Evolutionary conservation across 2,113 vertebrate species (phyloP).

Genomic region (Pelodiscus sinensis): DNA sequence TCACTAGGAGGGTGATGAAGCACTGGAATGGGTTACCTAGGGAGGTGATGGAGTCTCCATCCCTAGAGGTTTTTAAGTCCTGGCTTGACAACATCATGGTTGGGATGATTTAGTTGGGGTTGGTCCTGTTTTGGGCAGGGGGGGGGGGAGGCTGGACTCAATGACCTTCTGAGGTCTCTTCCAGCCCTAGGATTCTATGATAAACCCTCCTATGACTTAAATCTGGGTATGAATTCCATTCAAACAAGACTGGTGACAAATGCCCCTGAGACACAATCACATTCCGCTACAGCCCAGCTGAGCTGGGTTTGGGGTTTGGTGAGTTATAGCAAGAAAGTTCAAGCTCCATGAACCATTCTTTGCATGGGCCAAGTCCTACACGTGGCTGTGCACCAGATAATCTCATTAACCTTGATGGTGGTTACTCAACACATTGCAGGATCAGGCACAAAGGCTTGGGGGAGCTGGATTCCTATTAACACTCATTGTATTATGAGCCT

Average conservation of each 20-base stretch:
- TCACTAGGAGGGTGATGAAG: too few relatives aligned
- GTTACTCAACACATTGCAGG: background rate
- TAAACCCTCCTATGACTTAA: background rate
- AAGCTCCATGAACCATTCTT: background rate
- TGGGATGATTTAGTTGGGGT: too few relatives aligned
- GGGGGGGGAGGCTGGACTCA: too few relatives aligned
- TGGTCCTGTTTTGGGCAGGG: too few relatives aligned
- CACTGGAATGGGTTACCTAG: too few relatives aligned
- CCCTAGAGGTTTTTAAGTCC: too few relatives aligned
- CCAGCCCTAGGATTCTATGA: too few relatives aligned
- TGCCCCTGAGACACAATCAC: background rate
- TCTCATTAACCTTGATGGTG: background rate
- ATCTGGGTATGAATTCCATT: background rate
- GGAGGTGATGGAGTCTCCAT: too few relatives aligned
- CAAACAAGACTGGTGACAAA: background rate
- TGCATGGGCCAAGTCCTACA: background rate
- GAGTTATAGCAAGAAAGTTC: background rate
- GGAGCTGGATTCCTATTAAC: background rate
- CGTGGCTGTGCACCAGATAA: background rate
- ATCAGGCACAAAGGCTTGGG: background rate
- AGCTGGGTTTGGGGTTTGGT: background rate
- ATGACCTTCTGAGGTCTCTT: too few relatives aligned
- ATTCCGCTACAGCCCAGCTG: background rate
- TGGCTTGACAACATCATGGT: too few relatives aligned
- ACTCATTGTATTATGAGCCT: background rate